Evolutionary conservation across 1,140 invertebrate genomes (phyloP), one percentile per base, ranked within the genome.

Genomic region (Macrobrachium nipponense): DNA sequence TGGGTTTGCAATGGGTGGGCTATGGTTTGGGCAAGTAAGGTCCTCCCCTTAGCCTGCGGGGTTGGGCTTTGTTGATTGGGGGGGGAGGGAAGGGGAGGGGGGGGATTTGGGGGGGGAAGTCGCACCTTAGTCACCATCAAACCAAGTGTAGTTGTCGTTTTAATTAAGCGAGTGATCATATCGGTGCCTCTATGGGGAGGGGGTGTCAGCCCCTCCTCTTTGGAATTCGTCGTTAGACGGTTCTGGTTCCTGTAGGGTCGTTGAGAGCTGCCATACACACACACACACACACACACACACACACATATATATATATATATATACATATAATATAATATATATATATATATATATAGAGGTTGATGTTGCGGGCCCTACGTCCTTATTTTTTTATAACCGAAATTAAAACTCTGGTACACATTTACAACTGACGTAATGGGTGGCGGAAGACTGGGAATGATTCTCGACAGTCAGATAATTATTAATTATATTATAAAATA

Each of bases 121-220:
- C 36, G 81, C 80, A 75, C 79, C 84, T 64, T 73, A 76, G 77
- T 75, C 77, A 86, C 76, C 68, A 80, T 58, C 77, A 80, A 80
- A 80, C 79, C 79, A 80, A 80, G 77, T 86, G 79, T 80, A 86
- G 70, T 86, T 86, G 84, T 79, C 81, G 81, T 82, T 82, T n/a
- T 36, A 82, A 82, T 82, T 82, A 82, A 82, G 81, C 81, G 70
- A 82, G 73, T 82, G 81, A 82, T 82, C 81, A 82, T 82, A 82
- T 82, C 81, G 81, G 59, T 43, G 81, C 81, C 23, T 4, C 27
- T 36, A 36, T 36, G 27, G 27, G 1, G 1, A 4, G 27, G 27
- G 1, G 27, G 27, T 1, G 27, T 1, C 27, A 59, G 27, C 51
- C 14, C 61, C 81, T 82, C 81, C 73, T 75, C 70, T 82, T 82